A percentile compares a stretch with the other conserved stretches of the same genome.
Conservation (phyloP, 2,888 invertebrate genomes). For the Mesoligia furuncula region DNA sequence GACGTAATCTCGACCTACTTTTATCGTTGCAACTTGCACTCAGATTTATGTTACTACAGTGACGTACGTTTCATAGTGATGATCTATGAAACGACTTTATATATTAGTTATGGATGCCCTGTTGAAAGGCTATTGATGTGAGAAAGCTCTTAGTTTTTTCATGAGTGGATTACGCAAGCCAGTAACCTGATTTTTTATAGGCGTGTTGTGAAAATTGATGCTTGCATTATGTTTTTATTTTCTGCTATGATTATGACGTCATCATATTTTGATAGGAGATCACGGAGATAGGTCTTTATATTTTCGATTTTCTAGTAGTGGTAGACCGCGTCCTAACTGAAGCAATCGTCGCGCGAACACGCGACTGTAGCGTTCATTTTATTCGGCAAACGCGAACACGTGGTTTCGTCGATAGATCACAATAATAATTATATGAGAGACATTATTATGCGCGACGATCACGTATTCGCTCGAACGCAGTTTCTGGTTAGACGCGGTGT, state of each 20-base stretch:
- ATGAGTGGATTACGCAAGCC: slow-evolving; percentile 57
- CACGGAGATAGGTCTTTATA: not conserved
- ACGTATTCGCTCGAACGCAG: not conserved
- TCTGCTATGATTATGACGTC: not conserved
- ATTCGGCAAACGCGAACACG: too few species aligned
- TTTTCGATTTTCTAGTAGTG: not conserved
- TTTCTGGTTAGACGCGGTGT: not conserved
- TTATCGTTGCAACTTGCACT: slow-evolving; percentile 63
- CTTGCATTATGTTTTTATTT: not conserved
- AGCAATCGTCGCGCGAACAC: not conserved
- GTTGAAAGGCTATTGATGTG: slow-evolving; percentile 77
- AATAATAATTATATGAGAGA: too few species aligned
- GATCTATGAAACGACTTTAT: slow-evolving; percentile 74
- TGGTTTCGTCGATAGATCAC: too few species aligned
- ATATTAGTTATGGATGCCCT: slow-evolving; percentile 75
- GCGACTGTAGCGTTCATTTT: too few species aligned
- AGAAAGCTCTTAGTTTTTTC: slow-evolving; percentile 68
- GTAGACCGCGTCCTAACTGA: not conserved
- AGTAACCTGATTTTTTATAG: slow-evolving; percentile 50
- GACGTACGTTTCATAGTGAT: too few species aligned
- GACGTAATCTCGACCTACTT: slow-evolving; percentile 46
- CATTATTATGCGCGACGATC: too few species aligned
- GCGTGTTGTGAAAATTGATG: slow-evolving; percentile 29
- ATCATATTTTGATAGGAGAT: not conserved
- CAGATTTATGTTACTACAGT: slow-evolving; percentile 73